Evolutionary conservation across 2,113 vertebrate genomes (phyloP).

Genomic region (Mus pahari): DNA sequence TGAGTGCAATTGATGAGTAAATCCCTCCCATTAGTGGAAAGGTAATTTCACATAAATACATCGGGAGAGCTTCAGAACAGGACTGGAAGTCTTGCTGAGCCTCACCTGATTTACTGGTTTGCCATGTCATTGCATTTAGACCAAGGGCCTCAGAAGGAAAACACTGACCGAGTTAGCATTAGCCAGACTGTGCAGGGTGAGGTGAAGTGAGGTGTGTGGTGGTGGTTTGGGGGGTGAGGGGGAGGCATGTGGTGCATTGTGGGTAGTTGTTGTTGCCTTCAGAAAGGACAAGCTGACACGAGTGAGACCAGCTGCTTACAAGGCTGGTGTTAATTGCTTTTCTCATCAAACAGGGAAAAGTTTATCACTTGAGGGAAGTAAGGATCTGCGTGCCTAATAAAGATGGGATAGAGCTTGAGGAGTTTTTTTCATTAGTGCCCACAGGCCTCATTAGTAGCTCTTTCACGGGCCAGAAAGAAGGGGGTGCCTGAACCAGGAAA

Average conservation of each 20-base stretch:
- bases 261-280: conserved; percentile 91
- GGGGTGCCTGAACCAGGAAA: not conserved
- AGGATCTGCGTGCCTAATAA: conserved; percentile 85
- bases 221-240: not conserved
- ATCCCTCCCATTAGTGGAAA: conserved; percentile 86
- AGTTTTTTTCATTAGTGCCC: conserved; percentile 51
- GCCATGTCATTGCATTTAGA: conserved; percentile 89
- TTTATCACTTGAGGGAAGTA: conserved; percentile 88
- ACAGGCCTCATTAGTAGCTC: conserved; percentile 58
- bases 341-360: conserved; percentile 88
- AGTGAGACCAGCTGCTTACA: conserved; percentile 90
- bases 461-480: conserved; percentile 32
- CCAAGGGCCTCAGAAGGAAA: conserved; percentile 96
- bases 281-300: conserved; percentile 91
- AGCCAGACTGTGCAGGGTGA: conserved; percentile 86
- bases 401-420: conserved; percentile 80
- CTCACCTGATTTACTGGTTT: conserved; percentile 88
- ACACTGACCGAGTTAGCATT: conserved; percentile 93
- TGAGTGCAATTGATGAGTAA: conserved; percentile 86
- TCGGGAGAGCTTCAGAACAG: conserved; percentile 83
- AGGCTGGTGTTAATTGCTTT: conserved; percentile 90
- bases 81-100: conserved; percentile 80
- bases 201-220: conserved; percentile 54
- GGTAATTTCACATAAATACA: conserved; percentile 89
- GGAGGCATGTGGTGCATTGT: conserved; percentile 83